phyloP scores from a whole-genome alignment of 2,888 invertebrate genomes.

The Platypus cylindrus region DNA sequence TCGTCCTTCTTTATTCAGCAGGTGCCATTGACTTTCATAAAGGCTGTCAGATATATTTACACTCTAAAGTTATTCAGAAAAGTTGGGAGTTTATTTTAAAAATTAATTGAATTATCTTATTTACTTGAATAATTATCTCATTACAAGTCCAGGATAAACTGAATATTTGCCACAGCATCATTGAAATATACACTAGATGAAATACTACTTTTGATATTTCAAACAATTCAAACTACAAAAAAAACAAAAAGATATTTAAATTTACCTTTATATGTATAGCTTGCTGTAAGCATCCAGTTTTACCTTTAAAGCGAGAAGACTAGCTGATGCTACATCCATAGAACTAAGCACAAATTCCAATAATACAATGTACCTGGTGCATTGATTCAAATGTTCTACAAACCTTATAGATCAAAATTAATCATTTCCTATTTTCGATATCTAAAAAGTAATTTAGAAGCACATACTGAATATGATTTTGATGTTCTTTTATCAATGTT shows the following conservation, averaged over 20 bases:
- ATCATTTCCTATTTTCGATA: not conserved
- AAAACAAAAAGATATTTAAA: not conserved
- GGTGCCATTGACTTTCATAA: conserved; percentile 4
- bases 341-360: conserved; percentile 6
- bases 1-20: not conserved
- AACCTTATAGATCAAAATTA: conserved; percentile 2
- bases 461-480: conserved; percentile 1
- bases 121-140: not conserved
- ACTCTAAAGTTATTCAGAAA: conserved; percentile 7
- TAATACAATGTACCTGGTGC: conserved; percentile 2
- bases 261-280: not conserved
- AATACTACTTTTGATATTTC: not conserved
- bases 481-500: not conserved
- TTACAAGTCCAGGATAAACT: not conserved
- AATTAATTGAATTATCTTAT: not conserved
- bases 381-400: conserved; percentile 1
- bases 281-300: not conserved
- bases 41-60: conserved; percentile 5
- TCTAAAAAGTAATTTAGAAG: not conserved
- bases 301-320: not conserved
- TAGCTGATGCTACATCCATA: conserved; percentile 4
- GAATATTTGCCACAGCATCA: not conserved
- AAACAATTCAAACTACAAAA: not conserved
- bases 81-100: no score
- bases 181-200: not conserved